phyloP scores from a whole-genome alignment of 2,888 invertebrate species.

The Amphipyra berbera region DNA sequence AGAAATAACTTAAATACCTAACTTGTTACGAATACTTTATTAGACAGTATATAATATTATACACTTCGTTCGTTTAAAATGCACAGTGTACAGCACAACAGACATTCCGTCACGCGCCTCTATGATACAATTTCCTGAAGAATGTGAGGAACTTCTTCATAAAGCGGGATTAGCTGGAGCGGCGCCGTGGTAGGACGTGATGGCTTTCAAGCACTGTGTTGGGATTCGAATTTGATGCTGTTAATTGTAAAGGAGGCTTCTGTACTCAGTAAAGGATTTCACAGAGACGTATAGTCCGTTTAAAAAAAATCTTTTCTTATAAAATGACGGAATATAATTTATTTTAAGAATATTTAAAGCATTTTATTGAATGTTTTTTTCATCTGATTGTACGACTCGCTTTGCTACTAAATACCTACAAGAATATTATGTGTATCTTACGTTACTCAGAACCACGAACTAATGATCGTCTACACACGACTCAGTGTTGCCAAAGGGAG shows the following conservation, averaged over 20 bases:
- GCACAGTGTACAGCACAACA: constrained; percentile 3
- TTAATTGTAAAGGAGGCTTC: background rate
- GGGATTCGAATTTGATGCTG: background rate
- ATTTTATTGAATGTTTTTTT: too few relatives aligned
- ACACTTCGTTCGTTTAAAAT: constrained; percentile 24
- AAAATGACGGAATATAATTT: too few relatives aligned
- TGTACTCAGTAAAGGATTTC: too few relatives aligned
- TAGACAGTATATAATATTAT: background rate
- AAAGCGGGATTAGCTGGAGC: constrained; percentile 30
- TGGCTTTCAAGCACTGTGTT: constrained; percentile 11
- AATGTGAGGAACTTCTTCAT: constrained; percentile 57
- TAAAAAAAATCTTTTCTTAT: too few relatives aligned
- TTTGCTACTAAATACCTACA: too few relatives aligned
- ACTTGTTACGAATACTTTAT: constrained; percentile 1
- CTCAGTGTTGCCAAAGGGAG: constrained; percentile 5
- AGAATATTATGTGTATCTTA: too few relatives aligned
- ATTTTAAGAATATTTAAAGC: too few relatives aligned
- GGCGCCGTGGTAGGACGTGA: constrained; percentile 34
- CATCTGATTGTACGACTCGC: too few relatives aligned
- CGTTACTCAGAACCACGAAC: background rate
- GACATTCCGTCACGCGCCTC: constrained; percentile 34
- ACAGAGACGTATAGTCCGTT: too few relatives aligned
- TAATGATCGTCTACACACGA: background rate
- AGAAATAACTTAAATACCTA: background rate
- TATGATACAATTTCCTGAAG: constrained; percentile 38